These are phyloP conservation scores for Penaeus indicus DNA, from an alignment of 1,140 invertebrate genomes.

Conservation along the genomic window DNA sequence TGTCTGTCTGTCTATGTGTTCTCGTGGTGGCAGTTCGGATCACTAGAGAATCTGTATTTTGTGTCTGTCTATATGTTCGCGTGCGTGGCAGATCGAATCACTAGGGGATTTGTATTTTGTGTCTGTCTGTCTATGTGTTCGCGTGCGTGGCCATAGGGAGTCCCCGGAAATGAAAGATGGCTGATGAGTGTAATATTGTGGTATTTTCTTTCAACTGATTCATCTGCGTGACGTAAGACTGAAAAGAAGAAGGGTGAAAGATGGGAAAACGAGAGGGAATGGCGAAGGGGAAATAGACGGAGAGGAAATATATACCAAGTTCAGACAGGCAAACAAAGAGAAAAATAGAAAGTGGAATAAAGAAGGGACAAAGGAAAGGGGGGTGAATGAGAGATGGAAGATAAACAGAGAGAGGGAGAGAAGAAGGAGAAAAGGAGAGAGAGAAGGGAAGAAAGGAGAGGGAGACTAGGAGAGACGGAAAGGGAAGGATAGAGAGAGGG, in stretches of 20 bases:
- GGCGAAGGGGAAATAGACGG: too few species aligned
- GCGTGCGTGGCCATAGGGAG: too few species aligned
- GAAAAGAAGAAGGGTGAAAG: too few species aligned
- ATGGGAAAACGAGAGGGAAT: too few species aligned
- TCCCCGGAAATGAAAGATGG: too few species aligned
- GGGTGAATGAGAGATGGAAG: not conserved
- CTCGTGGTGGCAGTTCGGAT: too few species aligned
- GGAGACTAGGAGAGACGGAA: not conserved
- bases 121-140: not conserved
- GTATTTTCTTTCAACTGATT: too few species aligned
- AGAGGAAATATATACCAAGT: not conserved
- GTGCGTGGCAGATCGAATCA: too few species aligned
- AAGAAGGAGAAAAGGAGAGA: not conserved
- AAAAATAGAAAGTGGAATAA: not conserved
- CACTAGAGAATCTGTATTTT: too few species aligned
- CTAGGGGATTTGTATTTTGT: not conserved
- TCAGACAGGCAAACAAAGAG: not conserved
- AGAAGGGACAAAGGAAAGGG: not conserved
- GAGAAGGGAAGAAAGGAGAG: not conserved
- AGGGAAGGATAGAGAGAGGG: not conserved
- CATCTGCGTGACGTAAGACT: too few species aligned
- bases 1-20: not conserved
- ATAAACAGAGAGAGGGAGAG: not conserved
- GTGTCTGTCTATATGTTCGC: not conserved
- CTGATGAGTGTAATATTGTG: too few species aligned